Evolutionary conservation across 2,888 invertebrate genomes (phyloP).

Genomic region (Stratiomys singularior): DNA sequence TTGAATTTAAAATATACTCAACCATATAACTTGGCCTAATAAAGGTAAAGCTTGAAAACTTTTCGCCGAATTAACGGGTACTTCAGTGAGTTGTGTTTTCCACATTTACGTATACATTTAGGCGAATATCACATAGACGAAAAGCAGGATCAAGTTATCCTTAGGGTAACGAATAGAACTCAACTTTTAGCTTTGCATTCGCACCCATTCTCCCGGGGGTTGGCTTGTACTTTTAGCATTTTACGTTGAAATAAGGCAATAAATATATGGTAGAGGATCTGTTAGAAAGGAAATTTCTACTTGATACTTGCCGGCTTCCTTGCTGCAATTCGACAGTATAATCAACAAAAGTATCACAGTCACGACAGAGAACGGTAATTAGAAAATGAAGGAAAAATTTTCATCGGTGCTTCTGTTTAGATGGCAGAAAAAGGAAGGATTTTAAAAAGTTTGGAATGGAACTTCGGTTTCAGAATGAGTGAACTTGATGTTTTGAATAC

Average conservation of each 20-base stretch:
- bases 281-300: too few relatives aligned
- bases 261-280: too few relatives aligned
- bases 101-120: not conserved
- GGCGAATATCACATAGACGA: not conserved
- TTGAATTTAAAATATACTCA: not conserved
- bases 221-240: not conserved
- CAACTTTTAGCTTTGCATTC: not conserved
- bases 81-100: not conserved
- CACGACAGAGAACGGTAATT: not conserved
- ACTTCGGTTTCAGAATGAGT: too few relatives aligned
- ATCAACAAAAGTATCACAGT: not conserved
- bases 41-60: not conserved
- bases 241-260: too few relatives aligned
- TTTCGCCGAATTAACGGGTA: conserved; percentile 9
- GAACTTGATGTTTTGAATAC: too few relatives aligned
- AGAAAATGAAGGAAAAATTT: conserved; percentile 12
- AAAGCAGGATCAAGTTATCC: not conserved
- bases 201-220: not conserved
- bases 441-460: too few relatives aligned
- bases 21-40: conserved; percentile 1
- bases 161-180: not conserved
- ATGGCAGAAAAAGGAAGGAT: not conserved
- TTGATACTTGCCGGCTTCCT: not conserved
- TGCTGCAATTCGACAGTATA: not conserved
- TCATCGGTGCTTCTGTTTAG: not conserved